Base-by-base conservation (phyloP, 2,888 invertebrate genomes). In the Eueremaeus valkanovi region DNA sequence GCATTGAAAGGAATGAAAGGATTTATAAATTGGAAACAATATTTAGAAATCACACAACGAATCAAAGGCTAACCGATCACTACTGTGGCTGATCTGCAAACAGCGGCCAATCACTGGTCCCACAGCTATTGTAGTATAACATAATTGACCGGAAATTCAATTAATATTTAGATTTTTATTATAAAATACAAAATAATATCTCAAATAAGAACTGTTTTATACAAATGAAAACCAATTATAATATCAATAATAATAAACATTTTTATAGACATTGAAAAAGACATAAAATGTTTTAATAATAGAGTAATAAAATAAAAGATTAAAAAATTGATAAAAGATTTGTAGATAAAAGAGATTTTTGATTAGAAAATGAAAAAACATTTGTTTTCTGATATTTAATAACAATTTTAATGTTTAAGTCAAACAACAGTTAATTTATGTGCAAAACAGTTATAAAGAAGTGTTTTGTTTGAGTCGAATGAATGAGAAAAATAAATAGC, bases 1-100 rank as follows among this genome's bases (percentile, higher is more conserved):
- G 0, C 27, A 29, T 33, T 21, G 11, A 66, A 63, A 66, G 16
- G 61, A 76, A 76, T 45, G 2, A 49, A 73, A 29, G 49, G 21
- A 8, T 49, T 27, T n/a, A 73, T 3, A 51, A 18, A 42, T 42
- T 5, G 6, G 21, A n/a, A n/a, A n/a, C n/a, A n/a, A n/a, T n/a
- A n/a, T n/a, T n/a, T n/a, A n/a, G n/a, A n/a, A n/a, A n/a, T n/a
- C n/a, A n/a, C n/a, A n/a, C n/a, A n/a, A n/a, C n/a, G n/a, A n/a
- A n/a, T n/a, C n/a, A n/a, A n/a, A n/a, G n/a, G n/a, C n/a, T n/a
- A n/a, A n/a, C n/a, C n/a, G n/a, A n/a, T n/a, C n/a, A n/a, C n/a
- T n/a, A n/a, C n/a, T n/a, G n/a, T n/a, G n/a, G n/a, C n/a, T n/a
- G n/a, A n/a, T n/a, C n/a, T n/a, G n/a, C n/a, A n/a, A n/a, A n/a